Evolutionary conservation across 2,797 vertebrate species (phyloP).

Genomic region (Tarsius wallacei): DNA sequence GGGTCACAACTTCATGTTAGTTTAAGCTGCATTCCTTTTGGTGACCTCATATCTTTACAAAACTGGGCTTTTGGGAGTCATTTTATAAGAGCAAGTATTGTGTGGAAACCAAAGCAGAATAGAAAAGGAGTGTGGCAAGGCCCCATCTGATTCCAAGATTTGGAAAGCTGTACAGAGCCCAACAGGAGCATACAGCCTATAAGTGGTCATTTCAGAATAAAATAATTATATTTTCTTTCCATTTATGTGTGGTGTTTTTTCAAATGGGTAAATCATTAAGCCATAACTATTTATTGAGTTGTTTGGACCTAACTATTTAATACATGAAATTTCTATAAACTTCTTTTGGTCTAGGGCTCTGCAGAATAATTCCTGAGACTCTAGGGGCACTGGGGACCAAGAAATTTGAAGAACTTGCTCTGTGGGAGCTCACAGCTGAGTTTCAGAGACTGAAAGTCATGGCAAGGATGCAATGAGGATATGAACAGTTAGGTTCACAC

Average conservation of each 20-base stretch:
- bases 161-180: background rate
- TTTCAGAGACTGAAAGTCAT: background rate
- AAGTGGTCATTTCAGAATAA: constrained; percentile 30
- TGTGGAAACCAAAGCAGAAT: background rate
- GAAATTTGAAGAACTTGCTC: background rate
- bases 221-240: background rate
- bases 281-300: background rate
- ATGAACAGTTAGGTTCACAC: background rate
- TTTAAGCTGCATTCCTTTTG: background rate
- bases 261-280: background rate
- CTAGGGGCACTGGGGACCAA: background rate
- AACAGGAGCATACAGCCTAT: background rate
- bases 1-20: background rate
- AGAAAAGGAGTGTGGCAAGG: background rate
- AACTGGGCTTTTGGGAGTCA: background rate
- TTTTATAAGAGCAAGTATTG: background rate
- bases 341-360: background rate
- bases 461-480: background rate
- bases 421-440: background rate
- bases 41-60: background rate
- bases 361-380: background rate
- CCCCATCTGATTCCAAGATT: background rate
- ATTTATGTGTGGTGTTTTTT: background rate
- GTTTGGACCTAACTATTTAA: constrained; percentile 23
- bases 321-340: background rate